These are phyloP conservation scores for Hippocampus abdominalis DNA, from an alignment of 2,113 vertebrate genomes.

Conservation along the genomic window DNA sequence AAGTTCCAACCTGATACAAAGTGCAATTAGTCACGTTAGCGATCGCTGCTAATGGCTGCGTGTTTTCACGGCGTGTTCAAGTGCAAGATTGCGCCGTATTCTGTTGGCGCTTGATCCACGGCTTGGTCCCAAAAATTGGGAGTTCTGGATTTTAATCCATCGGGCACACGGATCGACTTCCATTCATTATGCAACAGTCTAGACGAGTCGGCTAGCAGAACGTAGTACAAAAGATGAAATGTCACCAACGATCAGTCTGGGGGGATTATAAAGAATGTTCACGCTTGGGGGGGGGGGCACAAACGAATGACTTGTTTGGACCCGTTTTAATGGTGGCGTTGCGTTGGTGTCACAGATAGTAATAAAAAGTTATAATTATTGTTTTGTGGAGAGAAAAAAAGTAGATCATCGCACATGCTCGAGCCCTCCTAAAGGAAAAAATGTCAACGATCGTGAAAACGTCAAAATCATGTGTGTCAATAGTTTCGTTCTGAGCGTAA, in stretches of 20 bases:
- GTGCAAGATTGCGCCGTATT: not conserved
- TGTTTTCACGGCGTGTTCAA: no score
- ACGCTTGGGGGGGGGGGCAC: not conserved
- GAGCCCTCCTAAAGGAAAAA: no score
- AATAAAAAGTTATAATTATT: no score
- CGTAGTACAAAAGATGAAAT: not conserved
- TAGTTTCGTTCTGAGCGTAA: not conserved
- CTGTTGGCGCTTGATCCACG: not conserved
- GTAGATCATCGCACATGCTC: not conserved
- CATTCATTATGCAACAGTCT: constrained; percentile 48
- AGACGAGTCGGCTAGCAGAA: constrained; percentile 11
- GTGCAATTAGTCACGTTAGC: not conserved
- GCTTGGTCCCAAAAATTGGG: not conserved
- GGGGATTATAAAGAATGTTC: not conserved
- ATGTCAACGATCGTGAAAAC: not conserved
- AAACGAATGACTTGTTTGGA: not conserved
- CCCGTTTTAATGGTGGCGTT: not conserved
- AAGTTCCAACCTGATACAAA: not conserved
- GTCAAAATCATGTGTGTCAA: not conserved
- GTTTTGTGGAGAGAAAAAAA: no score
- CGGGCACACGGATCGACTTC: not conserved
- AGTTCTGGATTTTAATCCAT: not conserved
- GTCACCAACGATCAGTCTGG: not conserved
- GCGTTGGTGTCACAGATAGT: not conserved
- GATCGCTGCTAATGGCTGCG: no score